phyloP scores from a whole-genome alignment of 2,888 invertebrate species.

The Autographa pulchrina region DNA sequence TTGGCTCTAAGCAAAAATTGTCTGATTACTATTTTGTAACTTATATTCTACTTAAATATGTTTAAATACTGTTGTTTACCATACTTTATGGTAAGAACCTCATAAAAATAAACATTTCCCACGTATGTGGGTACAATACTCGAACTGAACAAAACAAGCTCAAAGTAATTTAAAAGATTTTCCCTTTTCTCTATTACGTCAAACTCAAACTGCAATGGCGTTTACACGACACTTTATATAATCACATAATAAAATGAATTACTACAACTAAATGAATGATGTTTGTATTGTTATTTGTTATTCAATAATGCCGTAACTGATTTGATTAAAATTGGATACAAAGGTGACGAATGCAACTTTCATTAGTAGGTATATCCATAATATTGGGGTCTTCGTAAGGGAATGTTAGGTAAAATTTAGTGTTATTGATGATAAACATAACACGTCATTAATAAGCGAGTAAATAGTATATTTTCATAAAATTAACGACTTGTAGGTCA shows the following conservation, averaged over 20 bases:
- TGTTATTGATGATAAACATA: background rate
- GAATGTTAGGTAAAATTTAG: no score
- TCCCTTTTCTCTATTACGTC: conserved; percentile 1
- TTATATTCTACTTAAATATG: no score
- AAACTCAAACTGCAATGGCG: background rate
- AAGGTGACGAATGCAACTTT: background rate
- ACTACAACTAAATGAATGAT: background rate
- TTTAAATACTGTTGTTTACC: background rate
- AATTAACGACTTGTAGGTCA: no score
- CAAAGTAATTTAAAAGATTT: background rate
- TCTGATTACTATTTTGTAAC: no score
- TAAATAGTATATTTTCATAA: no score
- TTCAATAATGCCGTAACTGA: background rate
- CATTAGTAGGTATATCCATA: background rate
- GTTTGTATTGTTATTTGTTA: background rate
- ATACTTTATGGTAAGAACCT: background rate
- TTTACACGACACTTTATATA: background rate
- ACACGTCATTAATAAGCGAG: background rate
- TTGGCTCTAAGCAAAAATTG: no score
- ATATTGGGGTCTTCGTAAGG: background rate
- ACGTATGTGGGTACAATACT: background rate
- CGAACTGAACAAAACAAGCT: no score
- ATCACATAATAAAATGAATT: background rate
- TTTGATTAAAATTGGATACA: background rate
- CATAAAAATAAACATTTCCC: background rate